Conservation (phyloP, 1,140 invertebrate genomes). For the Phthorimaea operculella region DNA sequence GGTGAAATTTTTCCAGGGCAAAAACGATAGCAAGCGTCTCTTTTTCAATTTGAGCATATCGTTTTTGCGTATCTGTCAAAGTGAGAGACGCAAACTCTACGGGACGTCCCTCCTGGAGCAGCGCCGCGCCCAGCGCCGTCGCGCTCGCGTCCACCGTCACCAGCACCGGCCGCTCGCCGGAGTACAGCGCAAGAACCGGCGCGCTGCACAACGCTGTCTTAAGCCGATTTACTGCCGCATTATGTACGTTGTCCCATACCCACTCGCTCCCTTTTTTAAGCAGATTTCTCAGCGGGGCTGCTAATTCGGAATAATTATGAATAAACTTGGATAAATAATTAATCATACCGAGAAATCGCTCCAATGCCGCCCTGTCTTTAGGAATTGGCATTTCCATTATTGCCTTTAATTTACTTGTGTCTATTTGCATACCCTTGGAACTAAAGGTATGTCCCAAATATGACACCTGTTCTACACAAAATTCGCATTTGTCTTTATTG, state of each 20-base stretch:
- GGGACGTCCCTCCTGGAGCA: constrained; percentile 1
- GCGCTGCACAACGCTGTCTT: constrained; percentile 1
- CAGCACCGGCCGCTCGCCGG: constrained; percentile 6
- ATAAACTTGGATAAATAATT: constrained; percentile 44
- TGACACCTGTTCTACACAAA: constrained; percentile 25
- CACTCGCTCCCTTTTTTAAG: constrained; percentile 42
- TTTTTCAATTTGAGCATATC: constrained; percentile 1
- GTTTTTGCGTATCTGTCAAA: neutral
- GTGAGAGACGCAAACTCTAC: neutral
- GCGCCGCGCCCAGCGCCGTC: neutral
- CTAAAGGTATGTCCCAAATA: constrained; percentile 36
- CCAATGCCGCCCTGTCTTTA: constrained; percentile 16
- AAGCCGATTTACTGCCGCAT: neutral
- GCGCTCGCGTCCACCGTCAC: constrained; percentile 17
- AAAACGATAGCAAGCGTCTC: constrained; percentile 1
- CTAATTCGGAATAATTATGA: constrained; percentile 39
- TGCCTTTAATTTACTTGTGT: constrained; percentile 40
- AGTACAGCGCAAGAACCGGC: constrained; percentile 7
- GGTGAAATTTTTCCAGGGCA: neutral
- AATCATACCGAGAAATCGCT: constrained; percentile 46
- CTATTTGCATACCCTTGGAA: constrained; percentile 24
- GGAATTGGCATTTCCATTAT: constrained; percentile 37
- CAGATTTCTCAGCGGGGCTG: constrained; percentile 15
- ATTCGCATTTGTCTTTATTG: constrained; percentile 36
- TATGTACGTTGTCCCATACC: constrained; percentile 18